phyloP scores from a whole-genome alignment of 2,797 vertebrate genomes.

The Champsocephalus esox region DNA sequence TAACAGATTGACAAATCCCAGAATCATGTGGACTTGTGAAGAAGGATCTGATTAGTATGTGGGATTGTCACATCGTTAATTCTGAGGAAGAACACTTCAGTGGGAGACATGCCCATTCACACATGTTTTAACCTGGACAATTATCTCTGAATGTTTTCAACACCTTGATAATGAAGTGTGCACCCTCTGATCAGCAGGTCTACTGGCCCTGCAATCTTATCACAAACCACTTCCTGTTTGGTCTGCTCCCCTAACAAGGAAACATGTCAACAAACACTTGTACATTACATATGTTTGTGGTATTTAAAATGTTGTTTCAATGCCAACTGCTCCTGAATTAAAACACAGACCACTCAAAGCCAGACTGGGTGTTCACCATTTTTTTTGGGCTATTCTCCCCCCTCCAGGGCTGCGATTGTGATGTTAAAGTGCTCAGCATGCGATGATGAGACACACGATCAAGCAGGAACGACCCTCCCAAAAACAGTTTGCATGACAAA shows the following conservation, averaged over 20 bases:
- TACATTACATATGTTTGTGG: fast-evolving
- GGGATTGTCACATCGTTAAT: slow-evolving; percentile 49
- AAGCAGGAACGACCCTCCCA: slow-evolving; percentile 73
- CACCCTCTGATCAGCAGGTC: slow-evolving; percentile 57
- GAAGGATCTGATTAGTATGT: slow-evolving; percentile 35
- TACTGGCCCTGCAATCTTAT: slow-evolving; percentile 19
- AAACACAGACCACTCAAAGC: slow-evolving; percentile 12
- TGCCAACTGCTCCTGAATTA: neutral
- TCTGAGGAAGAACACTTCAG: slow-evolving; percentile 42
- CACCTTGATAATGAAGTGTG: slow-evolving; percentile 76
- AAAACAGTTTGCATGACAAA: slow-evolving; percentile 77
- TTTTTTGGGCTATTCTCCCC: slow-evolving; percentile 1
- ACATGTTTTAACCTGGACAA: slow-evolving; percentile 68
- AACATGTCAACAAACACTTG: neutral
- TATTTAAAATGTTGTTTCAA: neutral
- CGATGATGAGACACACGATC: slow-evolving; percentile 77
- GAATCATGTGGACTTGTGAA: neutral
- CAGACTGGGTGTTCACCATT: slow-evolving; percentile 13
- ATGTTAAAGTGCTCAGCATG: slow-evolving; percentile 81
- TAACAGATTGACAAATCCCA: neutral
- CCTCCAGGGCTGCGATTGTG: slow-evolving; percentile 73
- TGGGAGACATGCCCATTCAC: slow-evolving; percentile 70
- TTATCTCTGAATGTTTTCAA: slow-evolving; percentile 63
- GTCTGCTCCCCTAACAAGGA: neutral
- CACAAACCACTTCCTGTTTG: slow-evolving; percentile 39